A percentile compares a stretch with the other conserved stretches of the same genome.
phyloP scores from a whole-genome alignment of 2,113 vertebrate genomes.

The Lophochroa leadbeateri region DNA sequence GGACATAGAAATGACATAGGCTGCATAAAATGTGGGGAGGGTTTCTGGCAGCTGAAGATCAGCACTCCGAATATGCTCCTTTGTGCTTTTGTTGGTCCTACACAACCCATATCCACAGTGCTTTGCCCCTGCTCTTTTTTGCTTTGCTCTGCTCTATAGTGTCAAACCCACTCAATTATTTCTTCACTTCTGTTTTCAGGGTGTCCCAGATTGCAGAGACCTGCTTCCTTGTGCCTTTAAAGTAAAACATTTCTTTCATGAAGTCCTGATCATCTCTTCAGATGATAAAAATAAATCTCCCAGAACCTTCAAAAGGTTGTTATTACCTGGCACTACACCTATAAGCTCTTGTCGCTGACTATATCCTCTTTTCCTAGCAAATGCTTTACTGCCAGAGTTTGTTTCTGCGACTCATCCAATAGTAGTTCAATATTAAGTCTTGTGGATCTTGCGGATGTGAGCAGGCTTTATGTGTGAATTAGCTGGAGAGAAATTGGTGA shows the following conservation, averaged over 20 bases:
- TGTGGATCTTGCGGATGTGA: background rate
- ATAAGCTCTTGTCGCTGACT: background rate
- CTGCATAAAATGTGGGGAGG: background rate
- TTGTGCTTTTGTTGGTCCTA: background rate
- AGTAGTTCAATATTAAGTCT: background rate
- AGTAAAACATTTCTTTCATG: background rate
- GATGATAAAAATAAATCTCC: background rate
- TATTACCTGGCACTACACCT: background rate
- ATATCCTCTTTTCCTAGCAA: background rate
- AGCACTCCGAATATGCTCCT: background rate
- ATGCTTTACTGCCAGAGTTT: background rate
- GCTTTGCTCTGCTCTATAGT: background rate
- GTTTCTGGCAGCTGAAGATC: background rate
- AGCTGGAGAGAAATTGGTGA: background rate
- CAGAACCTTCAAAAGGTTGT: background rate
- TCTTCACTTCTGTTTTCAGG: background rate
- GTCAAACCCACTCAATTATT: background rate
- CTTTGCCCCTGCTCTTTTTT: background rate
- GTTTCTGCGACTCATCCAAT: background rate
- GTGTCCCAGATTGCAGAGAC: background rate
- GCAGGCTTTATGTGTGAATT: background rate
- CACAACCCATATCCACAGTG: rapidly evolving
- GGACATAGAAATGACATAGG: background rate
- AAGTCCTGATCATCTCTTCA: background rate
- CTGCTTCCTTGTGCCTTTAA: background rate